Conservation (phyloP, 1,140 invertebrate species). For the Sitobion miscanthi region DNA sequence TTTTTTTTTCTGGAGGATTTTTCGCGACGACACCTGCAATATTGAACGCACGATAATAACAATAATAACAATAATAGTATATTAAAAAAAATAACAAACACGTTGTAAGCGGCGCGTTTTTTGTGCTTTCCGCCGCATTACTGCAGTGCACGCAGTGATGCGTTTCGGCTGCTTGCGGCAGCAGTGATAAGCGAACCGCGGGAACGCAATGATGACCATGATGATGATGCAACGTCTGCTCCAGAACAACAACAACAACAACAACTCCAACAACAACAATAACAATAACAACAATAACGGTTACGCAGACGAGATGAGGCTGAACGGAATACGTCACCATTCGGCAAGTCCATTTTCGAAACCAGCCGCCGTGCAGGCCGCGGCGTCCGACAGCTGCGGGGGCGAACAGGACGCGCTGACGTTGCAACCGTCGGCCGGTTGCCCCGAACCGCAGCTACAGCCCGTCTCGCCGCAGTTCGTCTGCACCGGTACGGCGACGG, state of each 20-base stretch:
- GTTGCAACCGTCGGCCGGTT: background rate
- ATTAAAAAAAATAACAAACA: too few species aligned
- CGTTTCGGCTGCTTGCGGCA: background rate
- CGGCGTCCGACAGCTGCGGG: background rate
- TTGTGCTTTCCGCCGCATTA: background rate
- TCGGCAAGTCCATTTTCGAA: slow-evolving; percentile 44
- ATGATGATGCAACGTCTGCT: slow-evolving; percentile 60
- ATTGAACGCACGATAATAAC: too few species aligned
- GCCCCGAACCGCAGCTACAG: background rate
- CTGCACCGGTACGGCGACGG: background rate
- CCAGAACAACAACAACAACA: slow-evolving; percentile 55
- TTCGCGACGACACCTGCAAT: background rate
- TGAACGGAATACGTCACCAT: slow-evolving; percentile 53
- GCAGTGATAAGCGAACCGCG: background rate
- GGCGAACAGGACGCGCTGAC: background rate
- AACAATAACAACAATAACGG: slow-evolving; percentile 42
- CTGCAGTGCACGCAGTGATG: background rate
- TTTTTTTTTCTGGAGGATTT: background rate
- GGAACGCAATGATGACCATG: slow-evolving; percentile 59
- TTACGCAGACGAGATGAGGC: slow-evolving; percentile 29
- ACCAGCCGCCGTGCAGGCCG: background rate
- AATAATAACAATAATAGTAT: too few species aligned
- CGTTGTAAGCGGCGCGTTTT: background rate
- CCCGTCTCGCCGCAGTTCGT: background rate
- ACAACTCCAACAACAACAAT: slow-evolving; percentile 52